Base-by-base conservation (phyloP, 2,888 invertebrate species). In the Mellilla xanthometata region DNA sequence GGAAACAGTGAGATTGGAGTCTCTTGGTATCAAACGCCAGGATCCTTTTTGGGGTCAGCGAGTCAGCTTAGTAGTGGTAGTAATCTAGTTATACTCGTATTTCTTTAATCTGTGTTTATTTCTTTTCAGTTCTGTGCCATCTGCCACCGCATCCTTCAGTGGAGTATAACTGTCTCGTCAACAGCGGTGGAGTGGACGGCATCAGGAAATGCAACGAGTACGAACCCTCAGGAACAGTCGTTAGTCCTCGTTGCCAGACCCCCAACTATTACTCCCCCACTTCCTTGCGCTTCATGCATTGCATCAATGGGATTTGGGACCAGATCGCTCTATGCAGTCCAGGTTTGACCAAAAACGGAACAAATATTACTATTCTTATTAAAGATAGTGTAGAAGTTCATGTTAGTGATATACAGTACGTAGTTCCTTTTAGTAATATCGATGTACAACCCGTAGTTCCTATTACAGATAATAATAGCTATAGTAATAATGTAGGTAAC, bases 361-460 rank as follows among this genome's bases (percentile, higher is more conserved):
- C 69, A 12, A 77, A 78, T 30, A 63, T 78, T 2, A 79, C 76
- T 2, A 70, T 81, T 2, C 13, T 78, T 0, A 50, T 81, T 7
- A 73, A 68, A 35, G 76, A 79, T 39, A 60, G 58, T 1, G 54
- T 80, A 0, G 62, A 76, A 50, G 43, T 82, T 0, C 62, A 69
- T 11, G 46, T 78, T 1, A 58, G 60, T 12, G 43, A 49, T 8
- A 39, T 56, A 7, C 8, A 44, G 8, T 59, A 59, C 12, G 12
- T 39, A 6, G 46, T 43, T 29, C 41, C 39, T 33, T 15, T 31
- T 27, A 28, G 43, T 13, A 28, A 15, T 34, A 39, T n/a, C 40
- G 4, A 28, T 28, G 5, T 26, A 10, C 26, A 24, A 11, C 35
- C 39, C 0, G 31, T 46, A 2, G 31, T 46, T 39, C 38, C 39